Percentiles rank a stretch among this genome's conserved stretches.
phyloP scores from a whole-genome alignment of 2,113 vertebrate species.

The Mormyrus lacerda region DNA sequence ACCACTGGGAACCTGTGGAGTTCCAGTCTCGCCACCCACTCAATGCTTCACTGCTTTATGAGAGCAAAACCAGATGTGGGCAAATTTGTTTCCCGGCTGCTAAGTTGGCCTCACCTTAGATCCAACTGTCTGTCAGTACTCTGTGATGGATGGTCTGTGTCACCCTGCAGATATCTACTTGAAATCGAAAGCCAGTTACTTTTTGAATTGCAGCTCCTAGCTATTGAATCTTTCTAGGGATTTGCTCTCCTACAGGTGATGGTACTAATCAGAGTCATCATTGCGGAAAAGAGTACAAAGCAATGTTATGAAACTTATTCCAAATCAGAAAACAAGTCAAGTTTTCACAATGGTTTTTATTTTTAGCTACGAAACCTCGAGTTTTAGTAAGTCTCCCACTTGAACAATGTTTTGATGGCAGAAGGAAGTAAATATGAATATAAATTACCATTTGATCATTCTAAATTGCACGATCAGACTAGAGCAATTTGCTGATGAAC shows the following conservation, averaged over 20 bases:
- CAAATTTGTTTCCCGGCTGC: slow-evolving; percentile 32
- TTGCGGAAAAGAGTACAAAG: not conserved
- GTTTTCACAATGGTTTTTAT: not conserved
- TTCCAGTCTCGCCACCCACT: slow-evolving; percentile 63
- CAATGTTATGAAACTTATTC: not conserved
- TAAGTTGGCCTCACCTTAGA: slow-evolving; percentile 16
- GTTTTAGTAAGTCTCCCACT: not conserved
- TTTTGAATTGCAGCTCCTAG: not conserved
- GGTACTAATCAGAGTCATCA: not conserved
- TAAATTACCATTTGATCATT: not conserved
- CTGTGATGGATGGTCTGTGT: not conserved
- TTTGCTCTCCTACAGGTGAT: not conserved
- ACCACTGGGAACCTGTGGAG: slow-evolving; percentile 46
- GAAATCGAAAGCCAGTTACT: not conserved
- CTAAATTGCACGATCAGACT: not conserved
- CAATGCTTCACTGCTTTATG: slow-evolving; percentile 48
- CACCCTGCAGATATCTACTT: not conserved
- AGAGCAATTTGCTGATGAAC: not conserved
- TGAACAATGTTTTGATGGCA: not conserved
- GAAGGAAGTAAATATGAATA: not conserved
- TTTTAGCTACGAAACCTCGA: not conserved
- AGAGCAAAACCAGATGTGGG: slow-evolving; percentile 58
- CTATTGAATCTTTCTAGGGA: not conserved
- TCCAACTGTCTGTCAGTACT: not conserved
- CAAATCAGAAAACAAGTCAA: not conserved